Conservation (phyloP, 2,797 vertebrate species). For the Discoglossus pictus region DNA sequence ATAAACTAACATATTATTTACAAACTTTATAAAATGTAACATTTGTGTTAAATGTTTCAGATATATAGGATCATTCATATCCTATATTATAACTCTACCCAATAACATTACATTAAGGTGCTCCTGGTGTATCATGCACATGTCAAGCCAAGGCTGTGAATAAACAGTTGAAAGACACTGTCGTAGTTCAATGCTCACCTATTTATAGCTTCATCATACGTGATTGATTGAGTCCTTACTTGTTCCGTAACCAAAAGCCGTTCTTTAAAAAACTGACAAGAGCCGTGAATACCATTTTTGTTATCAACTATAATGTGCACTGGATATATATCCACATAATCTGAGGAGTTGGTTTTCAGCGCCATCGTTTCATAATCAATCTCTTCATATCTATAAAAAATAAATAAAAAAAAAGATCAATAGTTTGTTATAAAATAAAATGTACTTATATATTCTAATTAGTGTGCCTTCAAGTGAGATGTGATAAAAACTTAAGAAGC, state of each 20-base stretch:
- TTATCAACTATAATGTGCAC: slow-evolving; percentile 80
- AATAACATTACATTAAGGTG: no score
- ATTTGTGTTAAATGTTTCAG: no score
- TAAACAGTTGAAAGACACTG: no score
- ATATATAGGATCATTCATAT: no score
- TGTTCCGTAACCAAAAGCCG: slow-evolving; percentile 77
- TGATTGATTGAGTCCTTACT: slow-evolving; percentile 72
- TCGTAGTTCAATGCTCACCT: slow-evolving; percentile 77
- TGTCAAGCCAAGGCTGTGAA: no score
- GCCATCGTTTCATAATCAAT: slow-evolving; percentile 81
- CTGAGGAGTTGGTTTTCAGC: slow-evolving; percentile 61
- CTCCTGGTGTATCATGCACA: no score
- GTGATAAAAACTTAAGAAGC: no score
- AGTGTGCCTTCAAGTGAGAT: no score
- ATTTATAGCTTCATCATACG: slow-evolving; percentile 72
- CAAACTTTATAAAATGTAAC: no score
- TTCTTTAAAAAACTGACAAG: slow-evolving; percentile 80
- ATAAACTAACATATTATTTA: no score
- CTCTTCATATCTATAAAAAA: slow-evolving; percentile 69
- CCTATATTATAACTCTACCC: no score
- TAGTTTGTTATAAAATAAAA: slow-evolving; percentile 10
- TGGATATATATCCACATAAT: slow-evolving; percentile 86
- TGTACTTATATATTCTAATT: no score
- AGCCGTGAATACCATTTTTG: slow-evolving; percentile 85
- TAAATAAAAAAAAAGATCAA: neutral